Evolutionary conservation across 2,888 invertebrate species (phyloP).

Genomic region (Sphaerophoria rueppellii): DNA sequence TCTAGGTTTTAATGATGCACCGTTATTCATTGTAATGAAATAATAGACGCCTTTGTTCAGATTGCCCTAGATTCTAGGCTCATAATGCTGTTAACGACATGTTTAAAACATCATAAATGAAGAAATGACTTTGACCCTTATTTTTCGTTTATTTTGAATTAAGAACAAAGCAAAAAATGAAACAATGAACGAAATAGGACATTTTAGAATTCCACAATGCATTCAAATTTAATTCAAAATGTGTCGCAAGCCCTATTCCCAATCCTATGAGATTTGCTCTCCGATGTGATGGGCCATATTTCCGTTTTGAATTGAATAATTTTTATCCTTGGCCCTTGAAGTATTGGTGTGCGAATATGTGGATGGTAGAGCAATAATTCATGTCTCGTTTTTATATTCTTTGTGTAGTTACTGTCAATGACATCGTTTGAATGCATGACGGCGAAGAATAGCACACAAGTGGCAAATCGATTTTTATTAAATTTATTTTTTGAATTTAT

Average conservation of each 20-base stretch:
- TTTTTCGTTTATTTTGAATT: neutral
- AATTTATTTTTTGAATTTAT: constrained; percentile 33
- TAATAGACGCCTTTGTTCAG: constrained; percentile 22
- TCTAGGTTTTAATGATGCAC: constrained; percentile 1
- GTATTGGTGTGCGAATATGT: neutral
- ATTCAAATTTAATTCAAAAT: constrained; percentile 42
- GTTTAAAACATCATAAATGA: neutral
- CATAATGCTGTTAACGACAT: neutral
- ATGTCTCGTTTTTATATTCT: constrained; percentile 20
- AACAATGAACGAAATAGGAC: constrained; percentile 36
- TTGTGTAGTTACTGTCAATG: constrained; percentile 43
- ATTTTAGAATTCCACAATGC: constrained; percentile 31
- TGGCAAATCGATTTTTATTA: constrained; percentile 46
- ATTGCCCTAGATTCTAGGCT: constrained; percentile 25
- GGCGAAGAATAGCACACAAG: constrained; percentile 20
- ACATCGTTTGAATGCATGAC: constrained; percentile 37
- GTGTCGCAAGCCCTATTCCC: constrained; percentile 3
- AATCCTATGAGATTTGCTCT: neutral
- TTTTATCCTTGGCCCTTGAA: constrained; percentile 50
- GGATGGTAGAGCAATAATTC: constrained; percentile 37
- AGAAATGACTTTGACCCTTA: neutral
- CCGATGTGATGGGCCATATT: constrained; percentile 7
- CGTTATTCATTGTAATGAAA: neutral
- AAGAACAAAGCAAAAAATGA: neutral
- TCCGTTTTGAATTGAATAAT: constrained; percentile 19